These are phyloP conservation scores for Siderastrea radians DNA, from an alignment of 92 coral and sea anemone species.

Conservation along the genomic window DNA sequence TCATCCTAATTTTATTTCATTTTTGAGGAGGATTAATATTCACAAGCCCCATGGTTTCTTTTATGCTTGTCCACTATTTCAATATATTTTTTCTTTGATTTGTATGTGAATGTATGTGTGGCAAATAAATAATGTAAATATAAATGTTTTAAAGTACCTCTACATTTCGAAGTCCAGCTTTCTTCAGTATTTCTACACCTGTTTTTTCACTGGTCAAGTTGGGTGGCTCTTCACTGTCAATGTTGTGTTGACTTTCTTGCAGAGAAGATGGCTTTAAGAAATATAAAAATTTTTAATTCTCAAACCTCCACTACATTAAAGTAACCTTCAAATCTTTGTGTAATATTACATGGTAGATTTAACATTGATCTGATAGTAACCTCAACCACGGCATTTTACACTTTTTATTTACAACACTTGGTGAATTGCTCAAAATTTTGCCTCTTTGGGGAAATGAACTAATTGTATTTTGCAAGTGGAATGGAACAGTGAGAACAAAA, in stretches of 20 bases:
- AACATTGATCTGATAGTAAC: no score
- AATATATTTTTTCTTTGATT: not conserved
- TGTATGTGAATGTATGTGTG: not conserved
- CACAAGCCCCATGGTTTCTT: not conserved
- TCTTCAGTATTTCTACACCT: constrained; percentile 14
- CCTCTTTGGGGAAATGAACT: no score
- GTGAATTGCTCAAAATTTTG: no score
- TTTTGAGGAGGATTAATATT: not conserved
- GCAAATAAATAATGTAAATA: not conserved
- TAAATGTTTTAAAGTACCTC: constrained; percentile 14
- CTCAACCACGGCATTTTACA: no score
- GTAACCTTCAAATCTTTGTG: not conserved
- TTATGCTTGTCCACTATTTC: not conserved
- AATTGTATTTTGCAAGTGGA: not conserved
- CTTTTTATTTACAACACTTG: no score
- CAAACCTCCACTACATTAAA: not conserved
- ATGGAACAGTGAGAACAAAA: not conserved
- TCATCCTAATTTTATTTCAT: not conserved
- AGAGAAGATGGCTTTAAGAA: not conserved
- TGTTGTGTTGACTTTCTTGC: not conserved
- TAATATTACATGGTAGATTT: no score
- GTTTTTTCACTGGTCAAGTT: not conserved
- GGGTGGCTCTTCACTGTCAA: not conserved
- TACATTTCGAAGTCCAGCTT: constrained; percentile 16
- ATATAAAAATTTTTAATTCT: not conserved